phyloP scores from a whole-genome alignment of 2,888 invertebrate species.

The Drosophila maculinotata region DNA sequence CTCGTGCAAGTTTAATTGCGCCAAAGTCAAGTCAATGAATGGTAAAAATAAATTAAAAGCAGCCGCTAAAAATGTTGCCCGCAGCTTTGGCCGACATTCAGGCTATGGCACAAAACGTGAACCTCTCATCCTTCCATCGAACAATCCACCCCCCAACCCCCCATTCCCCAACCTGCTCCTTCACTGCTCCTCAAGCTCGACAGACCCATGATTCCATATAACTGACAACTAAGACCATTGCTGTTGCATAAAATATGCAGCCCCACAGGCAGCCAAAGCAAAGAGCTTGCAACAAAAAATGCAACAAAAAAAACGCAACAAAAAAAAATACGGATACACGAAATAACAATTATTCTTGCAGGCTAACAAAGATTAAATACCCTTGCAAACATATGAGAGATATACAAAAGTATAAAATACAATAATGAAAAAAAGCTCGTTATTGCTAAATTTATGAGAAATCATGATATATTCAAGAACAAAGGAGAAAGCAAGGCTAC shows the following conservation, averaged over 20 bases:
- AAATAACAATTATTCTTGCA: not conserved
- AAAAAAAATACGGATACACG: constrained; percentile 8
- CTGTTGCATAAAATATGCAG: constrained; percentile 63
- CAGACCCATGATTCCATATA: not conserved
- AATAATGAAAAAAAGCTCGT: too few species aligned
- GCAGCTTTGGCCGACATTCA: constrained; percentile 41
- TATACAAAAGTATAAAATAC: too few species aligned
- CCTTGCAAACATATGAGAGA: not conserved
- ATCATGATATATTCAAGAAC: too few species aligned
- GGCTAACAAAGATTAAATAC: constrained; percentile 11
- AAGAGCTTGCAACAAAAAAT: constrained; percentile 48
- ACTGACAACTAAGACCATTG: constrained; percentile 29
- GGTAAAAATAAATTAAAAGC: constrained; percentile 52
- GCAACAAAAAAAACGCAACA: constrained; percentile 7
- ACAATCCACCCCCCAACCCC: too few species aligned
- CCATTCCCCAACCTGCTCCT: too few species aligned
- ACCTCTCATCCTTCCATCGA: not conserved
- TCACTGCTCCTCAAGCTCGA: too few species aligned
- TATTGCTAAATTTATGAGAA: too few species aligned
- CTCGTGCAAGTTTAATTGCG: constrained; percentile 60
- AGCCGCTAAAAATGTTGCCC: constrained; percentile 31
- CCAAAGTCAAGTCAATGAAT: constrained; percentile 63
- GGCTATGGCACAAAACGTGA: constrained; percentile 3
- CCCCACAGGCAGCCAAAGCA: constrained; percentile 52
- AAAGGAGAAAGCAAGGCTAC: too few species aligned